These are phyloP conservation scores for Cherax destructor DNA, from an alignment of 1,140 invertebrate genomes.

Conservation along the genomic window DNA sequence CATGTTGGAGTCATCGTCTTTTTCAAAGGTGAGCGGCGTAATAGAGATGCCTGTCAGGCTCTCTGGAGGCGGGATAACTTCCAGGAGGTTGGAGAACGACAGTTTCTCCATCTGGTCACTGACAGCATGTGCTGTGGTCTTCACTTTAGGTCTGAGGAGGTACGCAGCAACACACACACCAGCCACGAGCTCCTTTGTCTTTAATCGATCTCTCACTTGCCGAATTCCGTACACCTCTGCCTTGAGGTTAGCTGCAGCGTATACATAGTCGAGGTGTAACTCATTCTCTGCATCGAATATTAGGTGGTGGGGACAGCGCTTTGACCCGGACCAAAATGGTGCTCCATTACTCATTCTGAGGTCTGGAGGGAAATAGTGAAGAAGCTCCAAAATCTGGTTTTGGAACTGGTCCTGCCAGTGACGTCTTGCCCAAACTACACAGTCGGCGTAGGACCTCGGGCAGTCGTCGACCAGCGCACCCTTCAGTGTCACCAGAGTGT, in stretches of 20 bases:
- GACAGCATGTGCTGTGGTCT: neutral
- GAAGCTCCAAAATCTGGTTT: conserved; percentile 95
- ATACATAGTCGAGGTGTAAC: conserved; percentile 93
- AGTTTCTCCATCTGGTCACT: neutral
- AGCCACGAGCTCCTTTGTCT: conserved; percentile 79
- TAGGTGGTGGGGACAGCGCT: conserved; percentile 93
- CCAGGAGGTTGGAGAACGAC: conserved; percentile 73
- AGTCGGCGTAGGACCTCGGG: conserved; percentile 88
- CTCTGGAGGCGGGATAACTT: conserved; percentile 75
- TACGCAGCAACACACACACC: neutral
- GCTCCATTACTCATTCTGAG: conserved; percentile 92
- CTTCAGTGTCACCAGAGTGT: conserved; percentile 92
- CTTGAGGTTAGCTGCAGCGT: conserved; percentile 93
- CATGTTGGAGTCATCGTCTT: conserved; percentile 97
- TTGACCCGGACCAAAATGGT: conserved; percentile 98
- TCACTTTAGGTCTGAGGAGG: neutral
- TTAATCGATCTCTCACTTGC: conserved; percentile 82
- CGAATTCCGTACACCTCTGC: conserved; percentile 93
- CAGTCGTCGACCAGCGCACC: conserved; percentile 91
- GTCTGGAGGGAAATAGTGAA: conserved; percentile 97
- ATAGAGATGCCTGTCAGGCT: conserved; percentile 77
- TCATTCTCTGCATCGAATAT: conserved; percentile 81
- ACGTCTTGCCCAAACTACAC: conserved; percentile 91
- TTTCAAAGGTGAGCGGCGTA: conserved; percentile 95
- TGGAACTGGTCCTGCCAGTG: conserved; percentile 94